These are phyloP conservation scores for Scolopax mira DNA, from an alignment of 2,113 vertebrate species.

Conservation along the genomic window DNA sequence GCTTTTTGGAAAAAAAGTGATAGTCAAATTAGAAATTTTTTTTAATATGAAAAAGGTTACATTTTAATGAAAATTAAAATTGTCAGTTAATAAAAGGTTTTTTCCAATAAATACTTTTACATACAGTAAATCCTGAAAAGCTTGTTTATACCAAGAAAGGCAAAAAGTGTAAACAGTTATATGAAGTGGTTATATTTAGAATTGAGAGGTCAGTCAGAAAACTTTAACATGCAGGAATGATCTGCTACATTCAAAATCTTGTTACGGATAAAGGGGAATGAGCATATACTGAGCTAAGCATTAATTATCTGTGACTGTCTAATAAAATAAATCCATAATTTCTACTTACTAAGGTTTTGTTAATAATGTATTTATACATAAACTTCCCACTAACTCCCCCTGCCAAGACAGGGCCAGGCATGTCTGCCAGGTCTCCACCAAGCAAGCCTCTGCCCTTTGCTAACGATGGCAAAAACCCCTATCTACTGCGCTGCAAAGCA, in stretches of 20 bases:
- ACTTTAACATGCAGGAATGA: background rate
- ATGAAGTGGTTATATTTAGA: background rate
- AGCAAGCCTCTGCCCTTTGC: background rate
- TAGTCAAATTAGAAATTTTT: background rate
- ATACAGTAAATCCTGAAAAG: background rate
- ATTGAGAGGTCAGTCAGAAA: background rate
- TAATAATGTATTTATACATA: background rate
- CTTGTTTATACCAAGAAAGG: background rate
- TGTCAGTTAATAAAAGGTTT: background rate
- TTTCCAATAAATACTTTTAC: background rate
- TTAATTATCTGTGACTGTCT: background rate
- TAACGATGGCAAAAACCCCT: rapidly evolving
- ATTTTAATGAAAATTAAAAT: background rate
- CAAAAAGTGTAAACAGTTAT: background rate
- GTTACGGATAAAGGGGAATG: background rate
- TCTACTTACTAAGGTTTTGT: background rate
- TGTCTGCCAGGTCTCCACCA: background rate
- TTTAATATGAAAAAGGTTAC: background rate
- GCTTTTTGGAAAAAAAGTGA: background rate
- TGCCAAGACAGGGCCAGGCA: background rate
- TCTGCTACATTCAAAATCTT: background rate
- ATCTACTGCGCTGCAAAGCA: background rate
- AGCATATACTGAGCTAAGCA: background rate
- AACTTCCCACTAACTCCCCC: background rate
- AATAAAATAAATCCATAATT: background rate